Evolutionary conservation across 2,113 vertebrate genomes (phyloP).

Genomic region (Prunella himalayana): DNA sequence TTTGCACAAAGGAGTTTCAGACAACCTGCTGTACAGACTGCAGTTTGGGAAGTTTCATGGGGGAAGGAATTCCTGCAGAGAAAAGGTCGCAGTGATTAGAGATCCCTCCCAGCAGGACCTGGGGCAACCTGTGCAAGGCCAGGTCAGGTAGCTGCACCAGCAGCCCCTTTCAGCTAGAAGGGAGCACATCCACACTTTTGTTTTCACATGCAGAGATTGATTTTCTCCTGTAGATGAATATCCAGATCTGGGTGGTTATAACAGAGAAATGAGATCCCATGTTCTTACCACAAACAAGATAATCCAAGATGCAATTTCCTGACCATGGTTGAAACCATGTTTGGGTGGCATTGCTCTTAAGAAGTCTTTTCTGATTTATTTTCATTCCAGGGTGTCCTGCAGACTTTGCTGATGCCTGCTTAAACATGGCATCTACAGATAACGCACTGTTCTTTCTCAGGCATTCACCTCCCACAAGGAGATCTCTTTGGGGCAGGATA

Average conservation of each 20-base stretch:
- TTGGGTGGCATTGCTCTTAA: background rate
- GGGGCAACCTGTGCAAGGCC: background rate
- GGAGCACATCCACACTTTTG: background rate
- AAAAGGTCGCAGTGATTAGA: background rate
- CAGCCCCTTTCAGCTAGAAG: background rate
- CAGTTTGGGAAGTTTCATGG: background rate
- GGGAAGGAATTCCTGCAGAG: background rate
- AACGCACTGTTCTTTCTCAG: background rate
- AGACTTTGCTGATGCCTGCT: background rate
- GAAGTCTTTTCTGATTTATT: background rate
- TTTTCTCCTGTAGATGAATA: background rate
- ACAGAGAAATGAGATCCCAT: background rate
- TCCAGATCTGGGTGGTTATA: background rate
- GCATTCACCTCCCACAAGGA: background rate
- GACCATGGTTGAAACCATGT: background rate
- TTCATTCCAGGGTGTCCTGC: background rate
- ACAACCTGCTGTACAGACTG: background rate
- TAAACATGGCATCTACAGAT: background rate
- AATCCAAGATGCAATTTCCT: background rate
- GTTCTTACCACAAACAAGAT: background rate
- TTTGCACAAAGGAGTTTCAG: background rate
- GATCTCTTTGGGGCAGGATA: background rate
- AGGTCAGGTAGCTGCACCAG: background rate
- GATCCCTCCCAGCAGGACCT: background rate
- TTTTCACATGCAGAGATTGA: background rate